These are phyloP conservation scores for Helicoverpa armigera DNA, from an alignment of 1,140 invertebrate genomes.

Conservation along the genomic window DNA sequence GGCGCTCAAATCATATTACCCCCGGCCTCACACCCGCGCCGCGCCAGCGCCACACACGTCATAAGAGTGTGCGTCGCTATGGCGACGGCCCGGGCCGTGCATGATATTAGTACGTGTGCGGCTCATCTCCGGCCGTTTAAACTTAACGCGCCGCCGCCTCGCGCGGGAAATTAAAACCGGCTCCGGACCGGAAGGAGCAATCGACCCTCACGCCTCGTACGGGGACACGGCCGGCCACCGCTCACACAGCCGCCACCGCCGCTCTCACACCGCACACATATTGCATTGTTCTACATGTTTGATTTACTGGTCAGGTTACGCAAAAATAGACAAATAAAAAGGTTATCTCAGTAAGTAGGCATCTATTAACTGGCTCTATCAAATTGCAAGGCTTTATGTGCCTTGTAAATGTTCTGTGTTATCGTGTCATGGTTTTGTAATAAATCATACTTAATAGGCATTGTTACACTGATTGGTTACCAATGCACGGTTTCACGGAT, in stretches of 20 bases:
- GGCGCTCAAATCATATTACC: slow-evolving; percentile 84
- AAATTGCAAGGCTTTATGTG: slow-evolving; percentile 5
- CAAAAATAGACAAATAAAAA: too few species aligned
- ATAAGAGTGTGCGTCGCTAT: slow-evolving; percentile 83
- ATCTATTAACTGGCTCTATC: background rate
- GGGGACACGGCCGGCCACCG: slow-evolving; percentile 18
- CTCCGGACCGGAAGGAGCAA: slow-evolving; percentile 75
- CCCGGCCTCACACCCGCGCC: slow-evolving; percentile 73
- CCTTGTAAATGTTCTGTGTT: slow-evolving; percentile 7
- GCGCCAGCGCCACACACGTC: slow-evolving; percentile 74
- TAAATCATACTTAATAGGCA: slow-evolving; percentile 14
- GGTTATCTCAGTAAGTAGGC: background rate
- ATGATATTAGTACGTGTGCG: slow-evolving; percentile 85
- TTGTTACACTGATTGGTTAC: slow-evolving; percentile 10
- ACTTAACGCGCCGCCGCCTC: slow-evolving; percentile 74
- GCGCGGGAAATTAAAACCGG: slow-evolving; percentile 84
- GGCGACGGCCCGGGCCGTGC: slow-evolving; percentile 84
- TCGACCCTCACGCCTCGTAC: slow-evolving; percentile 60
- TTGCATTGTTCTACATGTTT: slow-evolving; percentile 24
- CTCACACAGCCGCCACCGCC: slow-evolving; percentile 13
- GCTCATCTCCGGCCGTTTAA: slow-evolving; percentile 84
- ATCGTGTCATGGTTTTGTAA: slow-evolving; percentile 10
- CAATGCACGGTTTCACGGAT: background rate
- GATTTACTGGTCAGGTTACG: background rate
- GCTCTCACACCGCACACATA: slow-evolving; percentile 24